Base-by-base conservation (phyloP, 2,113 vertebrate species). In the Pogona vitticeps region DNA sequence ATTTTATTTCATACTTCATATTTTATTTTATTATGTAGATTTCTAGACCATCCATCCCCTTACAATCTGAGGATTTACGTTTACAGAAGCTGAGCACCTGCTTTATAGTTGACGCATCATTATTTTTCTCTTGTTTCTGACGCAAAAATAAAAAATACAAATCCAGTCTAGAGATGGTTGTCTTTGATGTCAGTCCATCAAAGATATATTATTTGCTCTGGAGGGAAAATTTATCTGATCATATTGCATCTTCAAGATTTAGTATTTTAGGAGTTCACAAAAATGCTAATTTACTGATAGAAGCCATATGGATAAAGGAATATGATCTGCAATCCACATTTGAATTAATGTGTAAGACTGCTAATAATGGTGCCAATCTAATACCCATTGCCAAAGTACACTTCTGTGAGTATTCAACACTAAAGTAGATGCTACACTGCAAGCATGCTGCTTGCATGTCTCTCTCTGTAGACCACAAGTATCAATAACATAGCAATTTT, bases 261-360 rank as follows among this genome's bases (percentile, higher is more conserved):
- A 72, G 21, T 38, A 76, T 75, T 86, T 82, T 82, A 81, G 59
- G 42, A 46, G 59, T 9, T 76, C 65, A 86, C 80, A 81, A 81
- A 86, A 81, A 80, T 73, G 71, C 70, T 65, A 75, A 86, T 81
- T 70, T 86, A 72, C 38, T 80, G 52, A 79, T 52, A 18, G 65
- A 58, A 75, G 70, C 14, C 18, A 86, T 81, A 75, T 81, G 85
- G 59, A 81, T 73, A 72, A 80, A 86, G 59, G 28, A 59, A 80
- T 61, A 67, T 79, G 68, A 80, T 80, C 20, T 80, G 77, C n/a
- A 70, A n/a, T 73, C 56, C 14, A 52, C 65, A 58, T 70, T 18
- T 18, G 21, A 85, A 61, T 80, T 71, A 40, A 80, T 38, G 28
- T 18, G n/a, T 79, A 42, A 28, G 73, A 67, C 65, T 76, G 63